Conservation (phyloP, 2,113 vertebrate genomes). For the Paralichthys olivaceus region DNA sequence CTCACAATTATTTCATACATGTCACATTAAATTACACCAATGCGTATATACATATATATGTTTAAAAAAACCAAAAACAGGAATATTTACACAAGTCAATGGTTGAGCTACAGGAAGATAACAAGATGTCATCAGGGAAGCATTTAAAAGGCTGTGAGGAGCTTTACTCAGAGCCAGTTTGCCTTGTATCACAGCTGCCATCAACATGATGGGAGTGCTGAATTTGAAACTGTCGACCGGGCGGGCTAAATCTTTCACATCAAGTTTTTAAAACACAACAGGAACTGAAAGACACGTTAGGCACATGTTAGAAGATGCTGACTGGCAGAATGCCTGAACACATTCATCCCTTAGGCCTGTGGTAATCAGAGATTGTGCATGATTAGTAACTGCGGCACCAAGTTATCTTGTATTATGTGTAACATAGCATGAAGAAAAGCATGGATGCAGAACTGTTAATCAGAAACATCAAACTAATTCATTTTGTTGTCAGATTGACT, state of each 20-base stretch:
- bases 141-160: slow-evolving; percentile 9
- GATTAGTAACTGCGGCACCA: neutral
- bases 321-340: slow-evolving; percentile 19
- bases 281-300: slow-evolving; percentile 39
- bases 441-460: neutral
- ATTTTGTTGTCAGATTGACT: neutral
- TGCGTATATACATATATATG: neutral
- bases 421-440: neutral
- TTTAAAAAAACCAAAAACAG: neutral
- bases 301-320: slow-evolving; percentile 34
- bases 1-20: slow-evolving; percentile 10
- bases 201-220: slow-evolving; percentile 46
- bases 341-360: slow-evolving; percentile 10
- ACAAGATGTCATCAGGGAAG: slow-evolving; percentile 9
- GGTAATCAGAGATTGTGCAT: neutral
- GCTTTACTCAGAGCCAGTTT: neutral
- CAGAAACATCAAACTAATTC: neutral
- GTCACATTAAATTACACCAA: slow-evolving; percentile 26
- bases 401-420: neutral
- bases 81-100: neutral
- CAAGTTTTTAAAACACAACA: slow-evolving; percentile 15
- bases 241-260: neutral
- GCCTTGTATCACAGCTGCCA: slow-evolving; percentile 32
- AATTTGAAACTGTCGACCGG: neutral
- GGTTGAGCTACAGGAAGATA: slow-evolving; percentile 22